Evolutionary conservation across 2,888 invertebrate species (phyloP), one percentile per base, ranked within the genome.

Genomic region (Cerastis leucographa): DNA sequence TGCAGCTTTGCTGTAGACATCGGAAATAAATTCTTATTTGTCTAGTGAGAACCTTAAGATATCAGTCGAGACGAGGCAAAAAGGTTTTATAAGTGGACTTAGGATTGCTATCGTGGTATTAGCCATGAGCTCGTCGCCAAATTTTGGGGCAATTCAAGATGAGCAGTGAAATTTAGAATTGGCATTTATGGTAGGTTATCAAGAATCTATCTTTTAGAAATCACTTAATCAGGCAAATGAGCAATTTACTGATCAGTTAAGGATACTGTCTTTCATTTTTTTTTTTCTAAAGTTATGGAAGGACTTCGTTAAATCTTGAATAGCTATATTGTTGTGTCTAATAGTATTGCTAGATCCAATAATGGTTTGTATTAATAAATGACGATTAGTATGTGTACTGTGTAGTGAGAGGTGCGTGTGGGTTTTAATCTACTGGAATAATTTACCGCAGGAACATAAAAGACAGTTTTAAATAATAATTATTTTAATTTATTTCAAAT

Each of bases 401-500:
- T 77, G 79, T n/a, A 17, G 29, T 42, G 12, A 9, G 40, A n/a
- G 44, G 17, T 25, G n/a, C 9, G n/a, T n/a, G 2, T 42, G 12
- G 12, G 25, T 29, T 64, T 14, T 7, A 17, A 29, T 29, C 7
- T 40, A 75, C 17, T 35, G 17, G 11, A 42, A 9, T 44, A 12
- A 40, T 49, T 11, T 59, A 9, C 35, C 14, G 2, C 12, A 22
- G 2, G 4, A 81, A 49, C 3, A 49, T 5, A 64, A 75, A 51
- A 56, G 35, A 51, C 8, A 7, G 0, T 22, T 6, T 22, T 29
- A 42, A 74, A 74, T 42, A 14, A 68, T 59, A 22, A 29, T 25
- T 9, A 59, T 40, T 4, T 5, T 62, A 62, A 22, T 80, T 66
- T 59, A 75, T 44, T 80, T 56, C 1, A 12, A 12, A 12, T 68